A percentile compares a stretch with the other conserved stretches of the same genome.
phyloP scores from a whole-genome alignment of 2,113 vertebrate genomes.

The Spilogale gracilis region DNA sequence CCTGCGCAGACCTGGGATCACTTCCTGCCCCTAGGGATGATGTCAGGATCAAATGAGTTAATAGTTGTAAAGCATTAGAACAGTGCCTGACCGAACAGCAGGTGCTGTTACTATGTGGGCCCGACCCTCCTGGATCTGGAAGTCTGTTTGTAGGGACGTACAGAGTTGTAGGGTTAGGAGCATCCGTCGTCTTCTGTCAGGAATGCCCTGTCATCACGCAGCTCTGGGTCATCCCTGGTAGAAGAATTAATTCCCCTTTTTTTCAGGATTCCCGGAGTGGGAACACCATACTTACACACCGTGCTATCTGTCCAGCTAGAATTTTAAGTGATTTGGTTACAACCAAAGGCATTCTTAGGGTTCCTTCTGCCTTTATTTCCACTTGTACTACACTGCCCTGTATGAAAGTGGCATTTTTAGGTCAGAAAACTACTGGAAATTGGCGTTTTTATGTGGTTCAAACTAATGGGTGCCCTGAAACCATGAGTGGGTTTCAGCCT shows the following conservation, averaged over 20 bases:
- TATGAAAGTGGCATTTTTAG: conserved; percentile 16
- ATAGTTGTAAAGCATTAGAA: neutral
- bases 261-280: neutral
- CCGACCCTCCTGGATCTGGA: neutral
- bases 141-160: neutral
- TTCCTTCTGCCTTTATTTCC: neutral
- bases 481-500: neutral
- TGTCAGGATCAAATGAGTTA: neutral
- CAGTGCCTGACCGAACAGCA: neutral
- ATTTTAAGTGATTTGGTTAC: conserved; percentile 13
- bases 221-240: neutral
- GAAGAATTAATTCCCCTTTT: neutral
- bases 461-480: neutral
- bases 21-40: neutral
- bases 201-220: neutral
- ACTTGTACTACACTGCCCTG: neutral
- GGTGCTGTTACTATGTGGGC: neutral
- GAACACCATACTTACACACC: neutral
- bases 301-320: neutral
- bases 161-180: neutral
- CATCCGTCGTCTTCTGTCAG: neutral
- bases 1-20: neutral
- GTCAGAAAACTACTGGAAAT: neutral
- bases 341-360: neutral
- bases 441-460: neutral